Evolutionary conservation across 2,888 invertebrate genomes (phyloP), one percentile per base, ranked within the genome.

Genomic region (Myopa tessellatipennis): DNA sequence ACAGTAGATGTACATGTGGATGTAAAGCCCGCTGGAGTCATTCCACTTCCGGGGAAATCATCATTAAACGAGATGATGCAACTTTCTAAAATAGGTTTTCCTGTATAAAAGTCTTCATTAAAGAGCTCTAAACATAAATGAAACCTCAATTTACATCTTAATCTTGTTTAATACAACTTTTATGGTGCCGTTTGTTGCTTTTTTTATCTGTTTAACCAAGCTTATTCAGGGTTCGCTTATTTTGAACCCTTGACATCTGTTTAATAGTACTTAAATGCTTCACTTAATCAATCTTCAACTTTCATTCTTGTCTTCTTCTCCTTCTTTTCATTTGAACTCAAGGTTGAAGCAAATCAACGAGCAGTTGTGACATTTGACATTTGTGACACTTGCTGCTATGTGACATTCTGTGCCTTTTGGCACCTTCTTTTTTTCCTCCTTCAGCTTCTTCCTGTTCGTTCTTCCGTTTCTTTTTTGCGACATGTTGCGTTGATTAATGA

Each of bases 401-500:
- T 18, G 45, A 16, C 45, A n/a, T 16, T n/a, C 69, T 69, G 34
- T 55, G 55, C 14, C 55, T 55, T 55, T n/a, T 55, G 55, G n/a
- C n/a, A n/a, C 55, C 14, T 38, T 34, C 16, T 65, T 38, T 65
- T 58, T 38, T 5, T 38, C 55, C 5, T 55, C 26, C 65, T 16
- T 36, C 65, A 12, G 14, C 65, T 10, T 34, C 10, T 36, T 34
- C 34, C 14, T 34, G 63, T 63, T 36, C 63, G 34, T 18, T n/a
- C 45, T 45, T 16, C 68, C 45, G 40, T 40, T 18, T 4, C 68
- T 12, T 10, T 45, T 45, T 7, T 34, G 52, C 69, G 34, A 69
- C 69, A 69, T 18, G 8, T 69, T 69, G 69, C 34, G 14, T 50
- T 69, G 69, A 69, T 52, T 52, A 69, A 69, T 69, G 69, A 69